These are phyloP conservation scores for Procambarus virginalis DNA, from an alignment of 1,140 invertebrate species.

Conservation along the genomic window DNA sequence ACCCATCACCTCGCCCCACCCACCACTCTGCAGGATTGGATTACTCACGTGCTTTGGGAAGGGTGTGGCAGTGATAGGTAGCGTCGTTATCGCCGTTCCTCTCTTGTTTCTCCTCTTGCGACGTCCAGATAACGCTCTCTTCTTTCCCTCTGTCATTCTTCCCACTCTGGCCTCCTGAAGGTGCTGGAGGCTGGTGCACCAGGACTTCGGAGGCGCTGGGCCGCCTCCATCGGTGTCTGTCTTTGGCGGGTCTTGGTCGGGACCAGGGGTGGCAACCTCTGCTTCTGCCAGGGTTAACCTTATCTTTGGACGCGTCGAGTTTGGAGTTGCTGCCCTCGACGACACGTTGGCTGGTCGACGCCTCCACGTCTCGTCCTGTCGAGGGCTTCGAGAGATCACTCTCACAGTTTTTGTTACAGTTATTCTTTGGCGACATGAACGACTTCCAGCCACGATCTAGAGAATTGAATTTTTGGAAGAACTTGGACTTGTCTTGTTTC, in stretches of 20 bases:
- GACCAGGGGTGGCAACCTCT: no score
- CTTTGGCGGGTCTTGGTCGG: neutral
- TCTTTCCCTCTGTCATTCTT: neutral
- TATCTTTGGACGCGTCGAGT: neutral
- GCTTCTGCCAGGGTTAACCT: neutral
- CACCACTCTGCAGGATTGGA: slow-evolving; percentile 44
- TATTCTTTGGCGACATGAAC: slow-evolving; percentile 36
- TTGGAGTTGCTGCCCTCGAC: neutral
- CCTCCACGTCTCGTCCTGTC: neutral
- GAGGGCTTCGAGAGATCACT: neutral
- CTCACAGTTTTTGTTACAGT: neutral
- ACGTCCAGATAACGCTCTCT: neutral
- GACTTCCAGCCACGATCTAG: slow-evolving; percentile 54
- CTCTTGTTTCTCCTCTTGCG: neutral
- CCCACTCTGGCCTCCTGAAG: neutral
- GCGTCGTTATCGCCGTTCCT: neutral
- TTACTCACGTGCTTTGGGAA: slow-evolving; percentile 63
- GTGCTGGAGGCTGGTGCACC: no score
- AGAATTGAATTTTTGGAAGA: slow-evolving; percentile 63
- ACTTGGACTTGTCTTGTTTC: slow-evolving; percentile 32
- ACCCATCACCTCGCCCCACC: slow-evolving; percentile 2
- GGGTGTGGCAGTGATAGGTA: slow-evolving; percentile 55
- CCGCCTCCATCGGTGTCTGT: no score
- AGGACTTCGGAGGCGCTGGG: no score
- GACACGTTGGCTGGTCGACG: neutral